phyloP scores from a whole-genome alignment of 2,797 vertebrate genomes.

The Myoxocephalus aenaeus region DNA sequence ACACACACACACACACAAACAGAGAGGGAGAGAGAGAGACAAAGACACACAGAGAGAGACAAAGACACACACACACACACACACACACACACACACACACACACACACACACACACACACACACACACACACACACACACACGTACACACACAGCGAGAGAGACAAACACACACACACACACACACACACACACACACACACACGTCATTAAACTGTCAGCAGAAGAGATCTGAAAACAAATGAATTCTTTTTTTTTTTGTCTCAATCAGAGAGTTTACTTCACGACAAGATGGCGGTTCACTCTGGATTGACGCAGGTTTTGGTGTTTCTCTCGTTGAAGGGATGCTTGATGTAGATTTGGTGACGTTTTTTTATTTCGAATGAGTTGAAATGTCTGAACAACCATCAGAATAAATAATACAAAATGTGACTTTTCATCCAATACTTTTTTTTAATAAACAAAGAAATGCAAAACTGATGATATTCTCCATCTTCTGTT shows the following conservation, averaged over 20 bases:
- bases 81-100: not conserved
- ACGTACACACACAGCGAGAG: not conserved
- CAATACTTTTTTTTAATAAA: too few relatives aligned
- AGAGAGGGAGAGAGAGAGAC: too few relatives aligned
- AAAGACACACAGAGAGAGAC: constrained; percentile 12
- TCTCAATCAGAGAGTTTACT: not conserved
- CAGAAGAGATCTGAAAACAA: not conserved
- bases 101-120: too few relatives aligned
- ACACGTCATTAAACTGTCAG: not conserved
- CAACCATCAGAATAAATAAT: too few relatives aligned
- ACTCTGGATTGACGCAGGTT: too few relatives aligned
- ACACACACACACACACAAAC: not conserved
- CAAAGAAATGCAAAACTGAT: too few relatives aligned
- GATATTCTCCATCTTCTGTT: too few relatives aligned
- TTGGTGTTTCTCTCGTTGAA: too few relatives aligned
- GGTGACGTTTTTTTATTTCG: too few relatives aligned
- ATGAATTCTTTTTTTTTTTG: not conserved
- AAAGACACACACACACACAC: not conserved
- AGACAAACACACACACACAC: constrained; percentile 7
- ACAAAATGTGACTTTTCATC: too few relatives aligned
- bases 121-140: not conserved
- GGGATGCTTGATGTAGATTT: too few relatives aligned
- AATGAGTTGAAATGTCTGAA: too few relatives aligned
- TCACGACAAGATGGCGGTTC: not conserved
- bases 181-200: not conserved